These are phyloP conservation scores for Pediacus dermestoides DNA, from an alignment of 2,888 invertebrate species.

Conservation along the genomic window DNA sequence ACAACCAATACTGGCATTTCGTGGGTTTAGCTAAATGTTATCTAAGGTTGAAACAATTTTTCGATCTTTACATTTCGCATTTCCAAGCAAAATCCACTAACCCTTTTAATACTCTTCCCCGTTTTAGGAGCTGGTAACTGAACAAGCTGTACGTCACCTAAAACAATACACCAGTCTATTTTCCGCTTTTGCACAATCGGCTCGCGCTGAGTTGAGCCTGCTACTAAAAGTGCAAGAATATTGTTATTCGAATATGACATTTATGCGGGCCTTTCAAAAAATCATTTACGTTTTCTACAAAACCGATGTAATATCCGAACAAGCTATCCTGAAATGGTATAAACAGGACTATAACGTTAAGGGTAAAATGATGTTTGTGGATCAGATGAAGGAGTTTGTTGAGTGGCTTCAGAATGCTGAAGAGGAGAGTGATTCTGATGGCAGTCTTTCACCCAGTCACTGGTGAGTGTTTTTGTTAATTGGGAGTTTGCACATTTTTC, in stretches of 20 bases:
- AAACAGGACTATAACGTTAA: conserved; percentile 89
- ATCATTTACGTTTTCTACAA: conserved; percentile 95
- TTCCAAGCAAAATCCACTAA: background rate
- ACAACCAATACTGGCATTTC: conserved; percentile 39
- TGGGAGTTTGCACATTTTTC: too few relatives aligned
- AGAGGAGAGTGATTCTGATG: conserved; percentile 69
- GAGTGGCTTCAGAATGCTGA: conserved; percentile 98
- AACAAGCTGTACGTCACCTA: conserved; percentile 89
- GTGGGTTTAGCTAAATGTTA: conserved; percentile 30
- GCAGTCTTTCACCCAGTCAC: conserved; percentile 48
- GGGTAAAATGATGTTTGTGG: conserved; percentile 96
- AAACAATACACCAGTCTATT: conserved; percentile 83
- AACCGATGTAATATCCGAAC: conserved; percentile 92
- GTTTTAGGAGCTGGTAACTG: conserved; percentile 77
- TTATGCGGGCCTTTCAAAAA: conserved; percentile 98
- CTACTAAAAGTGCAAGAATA: conserved; percentile 93
- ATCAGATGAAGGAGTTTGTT: conserved; percentile 96
- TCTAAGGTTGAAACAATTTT: conserved; percentile 30
- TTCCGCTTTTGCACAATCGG: conserved; percentile 80
- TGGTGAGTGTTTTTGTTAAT: conserved; percentile 26
- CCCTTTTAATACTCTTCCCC: conserved; percentile 15
- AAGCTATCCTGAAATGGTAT: conserved; percentile 94
- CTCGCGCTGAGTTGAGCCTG: conserved; percentile 83
- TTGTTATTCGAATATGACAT: conserved; percentile 98
- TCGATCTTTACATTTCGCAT: too few relatives aligned